Evolutionary conservation across 1,140 invertebrate genomes (phyloP).

Genomic region (Leptestheria dahalacensis): DNA sequence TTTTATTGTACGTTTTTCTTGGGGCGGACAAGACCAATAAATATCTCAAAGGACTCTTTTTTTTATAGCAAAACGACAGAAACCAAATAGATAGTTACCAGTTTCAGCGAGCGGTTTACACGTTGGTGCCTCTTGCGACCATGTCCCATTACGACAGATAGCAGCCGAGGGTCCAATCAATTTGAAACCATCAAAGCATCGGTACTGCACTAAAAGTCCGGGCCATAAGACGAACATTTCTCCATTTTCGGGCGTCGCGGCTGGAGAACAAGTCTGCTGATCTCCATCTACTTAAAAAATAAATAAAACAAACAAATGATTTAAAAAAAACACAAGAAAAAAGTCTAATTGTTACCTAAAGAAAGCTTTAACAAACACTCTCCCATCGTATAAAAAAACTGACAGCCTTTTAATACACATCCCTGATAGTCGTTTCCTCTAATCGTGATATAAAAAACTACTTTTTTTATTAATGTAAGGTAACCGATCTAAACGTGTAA

Average conservation of each 20-base stretch:
- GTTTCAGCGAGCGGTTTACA: constrained; percentile 3
- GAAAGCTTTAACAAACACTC: too few species aligned
- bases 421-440: too few species aligned
- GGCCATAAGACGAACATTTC: constrained; percentile 12
- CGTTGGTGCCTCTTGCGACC: constrained; percentile 12
- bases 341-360: too few species aligned
- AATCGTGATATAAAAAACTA: too few species aligned
- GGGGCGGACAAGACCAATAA: too few species aligned
- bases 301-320: neutral
- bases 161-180: constrained; percentile 10
- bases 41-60: too few species aligned
- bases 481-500: too few species aligned
- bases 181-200: constrained; percentile 11
- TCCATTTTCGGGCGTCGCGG: constrained; percentile 12
- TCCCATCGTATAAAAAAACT: too few species aligned
- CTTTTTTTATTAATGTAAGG: too few species aligned
- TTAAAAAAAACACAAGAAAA: neutral
- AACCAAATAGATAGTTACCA: constrained; percentile 5
- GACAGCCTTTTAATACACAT: too few species aligned
- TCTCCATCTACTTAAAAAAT: neutral
- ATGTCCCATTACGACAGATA: constrained; percentile 13
- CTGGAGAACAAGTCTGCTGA: neutral
- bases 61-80: too few species aligned
- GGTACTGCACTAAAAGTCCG: constrained; percentile 13
- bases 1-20: neutral